Evolutionary conservation across 64 coral and sea anemone species (phyloP).

Genomic region (Acropora yongei): DNA sequence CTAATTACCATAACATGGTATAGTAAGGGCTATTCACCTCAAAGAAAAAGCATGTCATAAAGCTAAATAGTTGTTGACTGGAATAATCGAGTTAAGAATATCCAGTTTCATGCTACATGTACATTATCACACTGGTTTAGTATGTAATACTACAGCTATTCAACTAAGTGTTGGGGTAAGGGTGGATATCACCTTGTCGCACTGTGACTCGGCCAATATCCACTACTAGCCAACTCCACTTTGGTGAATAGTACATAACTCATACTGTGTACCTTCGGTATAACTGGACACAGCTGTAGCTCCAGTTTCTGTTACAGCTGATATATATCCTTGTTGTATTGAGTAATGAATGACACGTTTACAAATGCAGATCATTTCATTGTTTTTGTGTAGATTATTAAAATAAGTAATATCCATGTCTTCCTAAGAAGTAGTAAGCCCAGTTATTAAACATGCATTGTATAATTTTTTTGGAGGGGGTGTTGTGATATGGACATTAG

Average conservation of each 20-base stretch:
- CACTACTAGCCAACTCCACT: no score
- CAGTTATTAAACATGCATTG: not conserved
- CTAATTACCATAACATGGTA: not conserved
- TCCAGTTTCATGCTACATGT: not conserved
- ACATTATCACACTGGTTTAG: not conserved
- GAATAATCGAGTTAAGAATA: not conserved
- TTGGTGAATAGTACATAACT: not conserved
- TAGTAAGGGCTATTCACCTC: not conserved
- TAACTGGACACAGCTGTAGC: not conserved
- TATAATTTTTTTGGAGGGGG: not conserved
- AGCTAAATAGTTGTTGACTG: not conserved
- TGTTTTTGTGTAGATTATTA: not conserved
- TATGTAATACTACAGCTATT: not conserved
- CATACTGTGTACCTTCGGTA: not conserved
- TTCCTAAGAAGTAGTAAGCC: constrained; percentile 1
- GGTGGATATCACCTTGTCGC: not conserved
- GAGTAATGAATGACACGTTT: not conserved
- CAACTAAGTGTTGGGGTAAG: not conserved
- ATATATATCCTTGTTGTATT: not conserved
- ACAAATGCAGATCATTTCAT: not conserved
- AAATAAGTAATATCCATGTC: not conserved
- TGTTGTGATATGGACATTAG: not conserved
- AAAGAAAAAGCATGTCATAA: not conserved
- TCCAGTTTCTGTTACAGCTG: not conserved
- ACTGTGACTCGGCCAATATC: not conserved